Evolutionary conservation across 2,888 invertebrate species (phyloP), one percentile per base, ranked within the genome.

Genomic region (Amphipyra tragopoginis): DNA sequence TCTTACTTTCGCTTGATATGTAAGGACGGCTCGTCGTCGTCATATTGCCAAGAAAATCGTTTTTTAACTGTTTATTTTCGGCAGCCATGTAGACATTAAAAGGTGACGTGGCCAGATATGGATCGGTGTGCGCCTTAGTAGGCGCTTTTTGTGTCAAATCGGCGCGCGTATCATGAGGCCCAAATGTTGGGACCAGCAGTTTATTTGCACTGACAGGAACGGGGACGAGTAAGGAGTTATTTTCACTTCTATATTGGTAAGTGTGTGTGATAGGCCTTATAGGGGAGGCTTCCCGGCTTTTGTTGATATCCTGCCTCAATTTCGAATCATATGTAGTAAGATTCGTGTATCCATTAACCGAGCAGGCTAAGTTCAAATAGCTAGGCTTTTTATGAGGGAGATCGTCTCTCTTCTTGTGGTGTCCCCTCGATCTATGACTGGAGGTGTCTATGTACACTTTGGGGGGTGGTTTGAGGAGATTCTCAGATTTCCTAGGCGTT

Each of bases 311-410:
- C 84, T 97, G 97, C 11, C 97, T 95, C 39, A 97, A 92, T 85
- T 97, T 97, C 0, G 98, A 97, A 89, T 98, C 97, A 95, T 98
- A 98, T 62, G 98, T 97, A 6, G 97, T 98, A 59, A 97, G 95
- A 79, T 97, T 97, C 5, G 97, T 97, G 87, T 98, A 98, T 4
- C 98, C 98, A 92, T 97, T 98, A 53, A 98, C 98, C 15, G 98
- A 98, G 87, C 98, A 98, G 52, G 98, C 98, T 67, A 98, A 93
- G 82, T 97, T 98, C 58, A 98, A 93, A 88, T 98, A 98, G 60
- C 98, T 98, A 0, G 98, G 98, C 85, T 98, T 97, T 86, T 97
- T 97, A 13, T 94, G 93, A 9, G 90, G 84, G 48, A 89, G 70
- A 45, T 94, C 93, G 85, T 93, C 93, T 4, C 91, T 79, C 69